phyloP scores from a whole-genome alignment of 2,113 vertebrate genomes.

The Nettapus auritus region DNA sequence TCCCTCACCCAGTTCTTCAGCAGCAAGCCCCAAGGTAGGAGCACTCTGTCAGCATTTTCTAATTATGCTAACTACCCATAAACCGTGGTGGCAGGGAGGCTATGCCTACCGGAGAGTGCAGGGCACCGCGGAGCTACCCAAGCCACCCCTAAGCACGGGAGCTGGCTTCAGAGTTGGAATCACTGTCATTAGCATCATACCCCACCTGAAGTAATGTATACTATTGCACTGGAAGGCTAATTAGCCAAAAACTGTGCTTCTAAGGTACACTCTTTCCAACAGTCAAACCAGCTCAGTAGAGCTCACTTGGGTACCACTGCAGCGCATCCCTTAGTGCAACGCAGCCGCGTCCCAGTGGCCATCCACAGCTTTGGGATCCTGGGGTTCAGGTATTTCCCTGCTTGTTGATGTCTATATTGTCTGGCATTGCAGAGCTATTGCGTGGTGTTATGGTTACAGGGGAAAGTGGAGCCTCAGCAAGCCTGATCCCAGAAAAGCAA shows the following conservation, averaged over 20 bases:
- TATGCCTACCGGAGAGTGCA: neutral
- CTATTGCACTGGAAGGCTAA: constrained; percentile 19
- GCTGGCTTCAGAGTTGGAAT: neutral
- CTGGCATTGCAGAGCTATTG: neutral
- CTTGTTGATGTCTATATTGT: neutral
- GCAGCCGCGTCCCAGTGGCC: fast-evolving
- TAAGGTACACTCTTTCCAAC: neutral
- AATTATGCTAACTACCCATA: constrained; percentile 50
- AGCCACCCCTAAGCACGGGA: constrained; percentile 7
- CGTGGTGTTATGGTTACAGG: fast-evolving
- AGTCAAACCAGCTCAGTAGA: neutral
- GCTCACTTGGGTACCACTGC: neutral
- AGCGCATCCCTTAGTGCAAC: neutral
- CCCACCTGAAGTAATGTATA: neutral
- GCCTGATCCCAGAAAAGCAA: neutral
- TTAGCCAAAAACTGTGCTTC: constrained; percentile 29
- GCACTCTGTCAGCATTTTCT: neutral
- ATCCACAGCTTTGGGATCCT: neutral
- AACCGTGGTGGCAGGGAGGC: neutral
- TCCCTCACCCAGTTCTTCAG: constrained; percentile 18
- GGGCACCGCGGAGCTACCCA: neutral
- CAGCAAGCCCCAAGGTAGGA: constrained; percentile 47
- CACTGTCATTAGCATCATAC: constrained; percentile 7
- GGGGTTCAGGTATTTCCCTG: neutral
- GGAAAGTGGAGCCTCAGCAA: neutral